Conservation (phyloP, 1,140 invertebrate genomes). For the Nomia melanderi region DNA sequence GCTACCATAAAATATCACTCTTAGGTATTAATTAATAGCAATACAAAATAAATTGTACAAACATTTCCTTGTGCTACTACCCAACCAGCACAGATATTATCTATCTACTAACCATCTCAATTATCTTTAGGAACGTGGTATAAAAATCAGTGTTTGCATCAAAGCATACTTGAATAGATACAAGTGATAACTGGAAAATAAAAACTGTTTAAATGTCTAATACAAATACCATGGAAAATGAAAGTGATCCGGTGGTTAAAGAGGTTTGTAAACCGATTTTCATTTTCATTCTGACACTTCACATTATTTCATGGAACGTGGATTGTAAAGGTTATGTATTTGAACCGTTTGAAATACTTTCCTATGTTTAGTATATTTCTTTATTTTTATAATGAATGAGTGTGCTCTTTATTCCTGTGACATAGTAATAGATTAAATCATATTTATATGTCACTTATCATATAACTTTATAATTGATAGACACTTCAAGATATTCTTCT, state of each 20-base stretch:
- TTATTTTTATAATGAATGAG: background rate
- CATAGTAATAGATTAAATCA: background rate
- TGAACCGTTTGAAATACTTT: background rate
- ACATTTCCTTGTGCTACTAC: background rate
- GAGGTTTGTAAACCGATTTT: slow-evolving; percentile 63
- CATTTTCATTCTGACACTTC: background rate
- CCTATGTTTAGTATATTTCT: background rate
- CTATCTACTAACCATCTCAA: slow-evolving; percentile 11
- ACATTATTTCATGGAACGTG: slow-evolving; percentile 3
- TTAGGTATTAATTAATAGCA: background rate
- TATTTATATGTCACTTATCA: background rate
- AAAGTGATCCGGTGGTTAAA: slow-evolving; percentile 73
- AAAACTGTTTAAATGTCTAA: slow-evolving; percentile 47
- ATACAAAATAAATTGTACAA: background rate
- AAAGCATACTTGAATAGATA: background rate
- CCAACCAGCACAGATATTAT: background rate
- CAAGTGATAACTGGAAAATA: background rate
- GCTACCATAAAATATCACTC: background rate
- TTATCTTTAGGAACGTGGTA: slow-evolving; percentile 33
- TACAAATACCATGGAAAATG: slow-evolving; percentile 61
- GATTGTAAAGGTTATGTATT: slow-evolving; percentile 44
- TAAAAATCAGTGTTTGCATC: slow-evolving; percentile 8
- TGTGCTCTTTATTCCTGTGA: background rate
- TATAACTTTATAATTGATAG: background rate
- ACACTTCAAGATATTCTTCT: background rate